Conservation (phyloP, 37 sponge, comb jelly and placozoan genomes). For the Spongilla lacustris region DNA sequence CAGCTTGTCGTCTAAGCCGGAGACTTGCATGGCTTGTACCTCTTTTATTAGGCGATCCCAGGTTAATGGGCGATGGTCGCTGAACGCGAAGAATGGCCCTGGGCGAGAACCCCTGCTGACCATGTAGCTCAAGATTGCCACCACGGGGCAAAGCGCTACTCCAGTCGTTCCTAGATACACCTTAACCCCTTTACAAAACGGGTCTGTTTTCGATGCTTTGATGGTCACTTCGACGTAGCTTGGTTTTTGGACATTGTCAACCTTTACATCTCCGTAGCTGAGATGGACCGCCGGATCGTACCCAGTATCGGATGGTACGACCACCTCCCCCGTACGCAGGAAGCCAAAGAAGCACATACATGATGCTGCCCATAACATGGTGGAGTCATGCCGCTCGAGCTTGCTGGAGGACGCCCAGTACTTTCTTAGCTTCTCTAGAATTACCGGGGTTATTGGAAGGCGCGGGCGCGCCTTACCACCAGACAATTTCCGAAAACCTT, state of each 20-base stretch:
- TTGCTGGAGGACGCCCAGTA: background rate
- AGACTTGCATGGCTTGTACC: background rate
- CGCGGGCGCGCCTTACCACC: background rate
- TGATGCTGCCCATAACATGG: slow-evolving; percentile 48
- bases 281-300: slow-evolving; percentile 20
- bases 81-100: slow-evolving; percentile 19
- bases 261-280: slow-evolving; percentile 1
- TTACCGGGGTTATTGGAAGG: slow-evolving; percentile 33
- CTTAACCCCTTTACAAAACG: slow-evolving; percentile 25
- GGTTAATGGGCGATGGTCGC: slow-evolving; percentile 7
- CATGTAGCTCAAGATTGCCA: slow-evolving; percentile 20
- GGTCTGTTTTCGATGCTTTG: slow-evolving; percentile 48
- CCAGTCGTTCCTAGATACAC: slow-evolving; percentile 21
- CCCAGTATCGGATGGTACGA: background rate
- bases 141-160: slow-evolving; percentile 14
- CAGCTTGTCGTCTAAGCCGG: slow-evolving; percentile 1
- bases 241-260: background rate
- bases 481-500: background rate
- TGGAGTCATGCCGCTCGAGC: background rate
- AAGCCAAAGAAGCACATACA: slow-evolving; percentile 39
- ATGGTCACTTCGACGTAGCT: slow-evolving; percentile 7
- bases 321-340: slow-evolving; percentile 18
- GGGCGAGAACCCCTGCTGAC: slow-evolving; percentile 3
- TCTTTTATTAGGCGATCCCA: slow-evolving; percentile 5
- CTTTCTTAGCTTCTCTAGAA: slow-evolving; percentile 14